These are phyloP conservation scores for Ammodytes marinus DNA, from an alignment of 2,113 vertebrate genomes.

Conservation along the genomic window DNA sequence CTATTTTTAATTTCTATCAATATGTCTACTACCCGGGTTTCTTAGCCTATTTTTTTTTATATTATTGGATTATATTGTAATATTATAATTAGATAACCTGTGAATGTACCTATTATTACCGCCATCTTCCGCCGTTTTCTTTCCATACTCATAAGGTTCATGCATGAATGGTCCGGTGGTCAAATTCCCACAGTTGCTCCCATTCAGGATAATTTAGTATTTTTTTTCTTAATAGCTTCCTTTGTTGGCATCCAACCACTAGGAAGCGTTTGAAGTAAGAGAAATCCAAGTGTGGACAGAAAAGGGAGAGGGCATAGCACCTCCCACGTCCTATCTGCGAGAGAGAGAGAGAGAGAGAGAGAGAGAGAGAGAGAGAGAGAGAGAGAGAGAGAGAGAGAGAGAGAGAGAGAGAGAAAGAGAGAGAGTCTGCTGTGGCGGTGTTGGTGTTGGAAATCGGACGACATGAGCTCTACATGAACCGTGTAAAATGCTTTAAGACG, in stretches of 20 bases:
- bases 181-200: neutral
- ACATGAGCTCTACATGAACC: conserved; percentile 82
- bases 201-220: neutral
- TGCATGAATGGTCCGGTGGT: neutral
- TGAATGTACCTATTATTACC: neutral
- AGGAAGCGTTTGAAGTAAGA: conserved; percentile 61
- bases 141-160: neutral
- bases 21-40: neutral
- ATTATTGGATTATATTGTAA: neutral
- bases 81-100: neutral
- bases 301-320: conserved; percentile 75
- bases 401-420: conserved; percentile 51
- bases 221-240: conserved; percentile 9
- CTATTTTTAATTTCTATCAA: neutral
- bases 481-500: conserved; percentile 81
- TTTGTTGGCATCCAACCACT: conserved; percentile 37
- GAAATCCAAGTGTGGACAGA: conserved; percentile 64
- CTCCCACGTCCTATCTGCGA: conserved; percentile 80
- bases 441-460: conserved; percentile 76
- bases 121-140: neutral
- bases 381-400: conserved; percentile 59
- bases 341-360: conserved; percentile 54
- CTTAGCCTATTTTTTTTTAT: neutral
- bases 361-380: conserved; percentile 47
- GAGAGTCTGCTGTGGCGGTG: conserved; percentile 66